A percentile compares a stretch with the other conserved stretches of the same genome.
These are phyloP conservation scores for Trichacis sp. DNA, from an alignment of 2,888 invertebrate genomes.

Conservation along the genomic window DNA sequence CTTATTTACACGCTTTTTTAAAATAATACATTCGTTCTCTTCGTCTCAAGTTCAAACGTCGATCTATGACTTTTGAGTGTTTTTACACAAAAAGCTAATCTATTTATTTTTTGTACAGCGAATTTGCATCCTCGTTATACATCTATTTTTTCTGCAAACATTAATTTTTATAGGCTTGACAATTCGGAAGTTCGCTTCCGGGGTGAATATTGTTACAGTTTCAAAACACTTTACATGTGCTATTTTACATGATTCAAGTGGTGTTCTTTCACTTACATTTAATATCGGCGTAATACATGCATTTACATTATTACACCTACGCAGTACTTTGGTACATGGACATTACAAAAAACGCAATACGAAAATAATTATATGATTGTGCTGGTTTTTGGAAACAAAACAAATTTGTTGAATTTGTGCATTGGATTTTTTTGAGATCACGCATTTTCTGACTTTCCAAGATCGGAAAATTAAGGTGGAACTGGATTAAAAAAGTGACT, in stretches of 20 bases:
- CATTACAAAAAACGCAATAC: neutral
- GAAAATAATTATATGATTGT: neutral
- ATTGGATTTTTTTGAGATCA: neutral
- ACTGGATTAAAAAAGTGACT: too few species aligned
- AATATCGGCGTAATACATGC: neutral
- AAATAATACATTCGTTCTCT: too few species aligned
- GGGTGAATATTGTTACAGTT: slow-evolving; percentile 21
- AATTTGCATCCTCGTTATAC: slow-evolving; percentile 11
- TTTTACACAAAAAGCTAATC: slow-evolving; percentile 33
- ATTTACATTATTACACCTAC: slow-evolving; percentile 6
- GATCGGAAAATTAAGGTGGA: too few species aligned
- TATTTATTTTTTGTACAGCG: too few species aligned
- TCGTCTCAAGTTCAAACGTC: neutral
- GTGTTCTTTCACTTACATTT: slow-evolving; percentile 23
- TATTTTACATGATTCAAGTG: slow-evolving; percentile 25
- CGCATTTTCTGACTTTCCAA: too few species aligned
- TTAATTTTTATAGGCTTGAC: slow-evolving; percentile 11
- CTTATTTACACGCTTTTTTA: neutral
- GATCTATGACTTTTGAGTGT: slow-evolving; percentile 16
- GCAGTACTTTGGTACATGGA: neutral
- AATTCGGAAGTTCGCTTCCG: slow-evolving; percentile 16
- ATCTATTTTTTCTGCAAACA: slow-evolving; percentile 17
- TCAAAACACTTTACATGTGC: slow-evolving; percentile 20
- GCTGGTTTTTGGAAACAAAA: too few species aligned
- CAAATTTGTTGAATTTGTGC: too few species aligned